Conservation (phyloP, 2,888 invertebrate species). For the Lasioglossum malachurum region DNA sequence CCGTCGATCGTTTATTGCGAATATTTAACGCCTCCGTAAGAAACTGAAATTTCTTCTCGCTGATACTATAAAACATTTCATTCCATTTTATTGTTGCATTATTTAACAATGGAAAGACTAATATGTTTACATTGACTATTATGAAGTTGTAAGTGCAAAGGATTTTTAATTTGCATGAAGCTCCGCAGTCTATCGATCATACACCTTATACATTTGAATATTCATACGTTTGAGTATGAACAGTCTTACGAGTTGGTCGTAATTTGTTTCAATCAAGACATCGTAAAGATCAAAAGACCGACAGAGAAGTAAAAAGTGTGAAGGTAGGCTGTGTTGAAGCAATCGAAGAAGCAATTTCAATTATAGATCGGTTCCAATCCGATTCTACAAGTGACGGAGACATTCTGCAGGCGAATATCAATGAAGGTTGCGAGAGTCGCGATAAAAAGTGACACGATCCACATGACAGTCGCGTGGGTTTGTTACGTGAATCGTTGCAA, state of each 20-base stretch:
- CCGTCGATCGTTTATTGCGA: not conserved
- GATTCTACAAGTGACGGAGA: not conserved
- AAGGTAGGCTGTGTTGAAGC: not conserved
- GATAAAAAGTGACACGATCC: not conserved
- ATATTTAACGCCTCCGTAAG: not conserved
- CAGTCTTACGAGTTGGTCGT: not conserved
- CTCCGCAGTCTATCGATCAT: not conserved
- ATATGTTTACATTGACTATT: not conserved
- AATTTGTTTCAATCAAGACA: not conserved
- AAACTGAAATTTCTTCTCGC: not conserved
- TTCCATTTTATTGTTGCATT: not conserved
- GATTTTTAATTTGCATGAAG: not conserved
- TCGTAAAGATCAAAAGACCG: not conserved
- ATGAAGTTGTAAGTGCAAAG: not conserved
- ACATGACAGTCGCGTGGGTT: not conserved
- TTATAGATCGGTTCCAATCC: not conserved
- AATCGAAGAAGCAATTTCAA: not conserved
- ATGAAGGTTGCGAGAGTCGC: not conserved
- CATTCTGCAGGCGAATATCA: not conserved
- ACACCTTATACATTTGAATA: not conserved
- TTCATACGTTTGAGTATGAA: not conserved
- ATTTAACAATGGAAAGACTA: not conserved
- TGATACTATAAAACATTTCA: not conserved
- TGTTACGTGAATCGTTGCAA: slow-evolving; percentile 12
- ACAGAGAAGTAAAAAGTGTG: not conserved